Percentiles rank a stretch among this genome's conserved stretches.
These are phyloP conservation scores for Apotomis betuletana DNA, from an alignment of 2,888 invertebrate genomes.

Conservation along the genomic window DNA sequence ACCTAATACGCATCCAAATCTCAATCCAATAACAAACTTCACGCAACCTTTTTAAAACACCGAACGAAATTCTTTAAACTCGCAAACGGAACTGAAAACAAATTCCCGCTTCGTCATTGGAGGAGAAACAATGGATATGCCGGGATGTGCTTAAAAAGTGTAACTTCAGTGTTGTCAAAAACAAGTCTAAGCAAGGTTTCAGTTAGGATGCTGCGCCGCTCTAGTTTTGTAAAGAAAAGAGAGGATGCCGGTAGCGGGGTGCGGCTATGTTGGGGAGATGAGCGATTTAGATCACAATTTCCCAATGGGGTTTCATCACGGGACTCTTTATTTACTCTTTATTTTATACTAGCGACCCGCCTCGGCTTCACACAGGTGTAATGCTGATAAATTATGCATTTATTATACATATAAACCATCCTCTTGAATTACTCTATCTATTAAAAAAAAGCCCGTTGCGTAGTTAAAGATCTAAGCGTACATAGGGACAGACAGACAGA, in stretches of 20 bases:
- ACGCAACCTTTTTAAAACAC: slow-evolving; percentile 30
- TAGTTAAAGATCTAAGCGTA: too few species aligned
- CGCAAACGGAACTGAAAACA: slow-evolving; percentile 29
- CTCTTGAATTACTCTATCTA: too few species aligned
- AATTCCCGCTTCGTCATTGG: slow-evolving; percentile 37
- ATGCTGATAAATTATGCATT: too few species aligned
- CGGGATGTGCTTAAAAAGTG: slow-evolving; percentile 50
- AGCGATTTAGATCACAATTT: background rate
- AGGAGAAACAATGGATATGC: slow-evolving; percentile 39
- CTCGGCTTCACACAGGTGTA: too few species aligned
- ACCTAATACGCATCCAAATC: background rate
- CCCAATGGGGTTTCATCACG: too few species aligned
- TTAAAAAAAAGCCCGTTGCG: too few species aligned
- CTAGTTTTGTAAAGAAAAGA: slow-evolving; percentile 60
- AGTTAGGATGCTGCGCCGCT: slow-evolving; percentile 59
- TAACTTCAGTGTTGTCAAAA: slow-evolving; percentile 61
- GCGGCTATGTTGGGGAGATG: background rate
- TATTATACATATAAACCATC: too few species aligned
- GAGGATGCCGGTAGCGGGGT: slow-evolving; percentile 41
- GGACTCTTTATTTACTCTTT: too few species aligned
- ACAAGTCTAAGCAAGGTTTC: slow-evolving; percentile 56
- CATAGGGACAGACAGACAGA: too few species aligned
- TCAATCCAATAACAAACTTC: slow-evolving; percentile 23
- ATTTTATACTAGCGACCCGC: too few species aligned
- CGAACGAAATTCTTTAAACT: slow-evolving; percentile 32